Conservation (phyloP, 2,888 invertebrate species). For the Microchrysa polita region DNA sequence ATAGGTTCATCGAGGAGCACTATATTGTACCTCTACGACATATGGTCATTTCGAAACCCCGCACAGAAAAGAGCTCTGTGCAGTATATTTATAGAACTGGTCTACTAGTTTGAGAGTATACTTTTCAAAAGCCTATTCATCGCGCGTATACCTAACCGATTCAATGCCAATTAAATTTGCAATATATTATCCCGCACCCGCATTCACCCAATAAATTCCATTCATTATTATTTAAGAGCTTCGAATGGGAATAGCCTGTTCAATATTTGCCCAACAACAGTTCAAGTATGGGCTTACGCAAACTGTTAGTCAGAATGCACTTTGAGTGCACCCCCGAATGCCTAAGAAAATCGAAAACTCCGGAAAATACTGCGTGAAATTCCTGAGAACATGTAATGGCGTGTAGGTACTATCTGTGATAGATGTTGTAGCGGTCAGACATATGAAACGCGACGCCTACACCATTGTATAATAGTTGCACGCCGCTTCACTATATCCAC, state of each 20-base stretch:
- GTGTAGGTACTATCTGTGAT: constrained; percentile 30
- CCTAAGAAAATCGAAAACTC: constrained; percentile 21
- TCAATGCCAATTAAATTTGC: constrained; percentile 34
- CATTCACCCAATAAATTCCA: constrained; percentile 35
- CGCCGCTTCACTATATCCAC: neutral
- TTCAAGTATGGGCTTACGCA: neutral
- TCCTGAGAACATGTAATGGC: neutral
- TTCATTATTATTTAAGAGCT: constrained; percentile 25
- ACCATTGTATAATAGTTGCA: constrained; percentile 15
- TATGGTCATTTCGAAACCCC: constrained; percentile 18
- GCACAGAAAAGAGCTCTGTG: constrained; percentile 16
- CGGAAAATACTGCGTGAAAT: constrained; percentile 32
- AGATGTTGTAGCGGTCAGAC: constrained; percentile 29
- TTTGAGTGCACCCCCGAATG: no score
- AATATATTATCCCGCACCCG: constrained; percentile 21
- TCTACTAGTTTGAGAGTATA: constrained; percentile 11
- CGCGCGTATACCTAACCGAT: constrained; percentile 20
- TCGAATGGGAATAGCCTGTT: neutral
- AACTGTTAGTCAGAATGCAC: no score
- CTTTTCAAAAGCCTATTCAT: constrained; percentile 13
- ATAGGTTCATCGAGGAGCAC: constrained; percentile 13
- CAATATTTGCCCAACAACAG: neutral
- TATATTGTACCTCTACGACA: no score
- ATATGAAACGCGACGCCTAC: constrained; percentile 35
- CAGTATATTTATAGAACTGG: constrained; percentile 14